Evolutionary conservation across 2,888 invertebrate genomes (phyloP).

Genomic region (Phortica magna): DNA sequence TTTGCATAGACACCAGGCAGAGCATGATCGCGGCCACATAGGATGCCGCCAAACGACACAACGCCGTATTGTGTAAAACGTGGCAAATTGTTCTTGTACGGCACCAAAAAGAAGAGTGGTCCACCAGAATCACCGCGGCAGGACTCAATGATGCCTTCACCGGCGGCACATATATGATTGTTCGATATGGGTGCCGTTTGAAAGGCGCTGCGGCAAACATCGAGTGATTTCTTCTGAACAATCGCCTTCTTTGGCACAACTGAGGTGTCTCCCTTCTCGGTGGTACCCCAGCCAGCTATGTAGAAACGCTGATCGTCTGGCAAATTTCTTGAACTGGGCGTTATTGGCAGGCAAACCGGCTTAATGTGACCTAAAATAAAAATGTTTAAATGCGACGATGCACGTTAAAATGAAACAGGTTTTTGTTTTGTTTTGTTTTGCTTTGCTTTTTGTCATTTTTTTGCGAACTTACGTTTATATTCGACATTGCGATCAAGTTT

Average conservation of each 20-base stretch:
- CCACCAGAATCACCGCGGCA: slow-evolving; percentile 73
- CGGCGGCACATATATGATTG: slow-evolving; percentile 73
- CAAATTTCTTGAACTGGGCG: slow-evolving; percentile 41
- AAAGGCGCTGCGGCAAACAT: slow-evolving; percentile 62
- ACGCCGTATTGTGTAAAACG: slow-evolving; percentile 79
- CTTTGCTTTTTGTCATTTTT: not conserved
- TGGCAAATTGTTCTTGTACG: slow-evolving; percentile 46
- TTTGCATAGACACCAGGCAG: slow-evolving; percentile 81
- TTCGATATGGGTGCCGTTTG: slow-evolving; percentile 49
- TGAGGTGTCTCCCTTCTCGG: slow-evolving; percentile 56
- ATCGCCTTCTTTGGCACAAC: slow-evolving; percentile 61
- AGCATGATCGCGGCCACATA: slow-evolving; percentile 78
- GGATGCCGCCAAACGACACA: slow-evolving; percentile 82
- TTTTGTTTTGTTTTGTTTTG: not conserved
- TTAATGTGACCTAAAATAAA: slow-evolving; percentile 59
- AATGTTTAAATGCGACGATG: not conserved
- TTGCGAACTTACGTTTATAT: slow-evolving; percentile 57
- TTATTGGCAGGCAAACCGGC: slow-evolving; percentile 72
- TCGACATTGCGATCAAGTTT: slow-evolving; percentile 70
- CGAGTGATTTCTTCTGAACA: slow-evolving; percentile 49
- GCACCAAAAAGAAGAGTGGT: slow-evolving; percentile 59
- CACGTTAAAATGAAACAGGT: not conserved
- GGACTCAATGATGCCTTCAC: slow-evolving; percentile 53
- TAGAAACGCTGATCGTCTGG: slow-evolving; percentile 52
- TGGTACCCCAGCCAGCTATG: slow-evolving; percentile 73